Evolutionary conservation across 2,888 invertebrate genomes (phyloP), one percentile per base, ranked within the genome.

Genomic region (Oxytorus armatus): DNA sequence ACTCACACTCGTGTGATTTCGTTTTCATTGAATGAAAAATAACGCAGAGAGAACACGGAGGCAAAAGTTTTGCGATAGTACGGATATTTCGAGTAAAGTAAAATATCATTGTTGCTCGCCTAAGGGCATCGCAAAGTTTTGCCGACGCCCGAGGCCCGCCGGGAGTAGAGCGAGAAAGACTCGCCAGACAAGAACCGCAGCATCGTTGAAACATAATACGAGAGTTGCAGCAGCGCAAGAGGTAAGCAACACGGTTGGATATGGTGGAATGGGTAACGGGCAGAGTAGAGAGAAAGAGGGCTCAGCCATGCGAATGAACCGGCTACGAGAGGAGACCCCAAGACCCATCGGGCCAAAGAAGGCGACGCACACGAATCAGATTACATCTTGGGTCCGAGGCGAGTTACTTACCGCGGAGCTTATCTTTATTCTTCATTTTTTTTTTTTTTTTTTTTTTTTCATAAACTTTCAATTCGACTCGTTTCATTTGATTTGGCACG

Each of bases 201-300:
- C 86, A 87, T 89, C 89, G 87, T 91, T 69, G 92, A 91, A 92
- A 92, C 88, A 89, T 91, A 91, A 92, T 92, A 89, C 91, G 74
- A 21, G 91, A 89, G 90, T 89, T 90, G 91, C 91, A 91, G 90
- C 90, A 89, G 81, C 76, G 78, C 77, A 81, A 68, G 76, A 79
- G 82, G 78, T 70, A 73, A 80, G 63, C 73, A 73, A 79, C n/a
- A n/a, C 79, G 68, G 3, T 63, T 65, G 65, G 65, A 72, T 78
- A 49, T 33, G 16, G 47, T n/a, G 53, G 61, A 44, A 33, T 36
- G 16, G 5, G 44, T 18, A 29, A n/a, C n/a, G 47, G 39, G 11
- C 49, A 36, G 55, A 7, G 55, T 39, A 16, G 51, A 16, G 44
- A 42, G 51, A 49, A 57, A 69, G 59, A 87, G 88, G 89, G 87